Base-by-base conservation (phyloP, 1,140 invertebrate genomes). In the Leptinotarsa lineolata region DNA sequence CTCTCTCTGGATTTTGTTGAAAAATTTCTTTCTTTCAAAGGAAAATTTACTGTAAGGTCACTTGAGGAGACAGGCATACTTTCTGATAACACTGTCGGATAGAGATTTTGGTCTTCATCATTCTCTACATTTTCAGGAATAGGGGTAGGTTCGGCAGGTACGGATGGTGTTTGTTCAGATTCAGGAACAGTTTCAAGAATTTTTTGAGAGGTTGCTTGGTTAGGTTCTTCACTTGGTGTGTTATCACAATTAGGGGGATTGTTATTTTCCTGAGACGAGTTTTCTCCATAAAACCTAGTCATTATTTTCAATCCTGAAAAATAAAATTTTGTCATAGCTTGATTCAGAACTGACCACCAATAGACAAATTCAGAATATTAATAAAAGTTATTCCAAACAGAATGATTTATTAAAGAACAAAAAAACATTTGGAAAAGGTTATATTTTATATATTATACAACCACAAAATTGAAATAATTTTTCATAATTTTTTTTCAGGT, bases 261-360 rank as follows among this genome's bases (percentile, higher is more conserved):
- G 30, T 63, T 63, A 15, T 20, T 22, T 39, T 63, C 44, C 69
- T 71, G 69, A 65, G 44, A 58, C n/a, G 66, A 66, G n/a, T 60
- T 72, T 67, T 68, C 73, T 16, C 60, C 75, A 24, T 78, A 72
- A 59, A 72, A 78, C 18, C 80, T 75, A 4, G 81, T 83, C 72
- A 82, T 74, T 54, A 83, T 82, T 73, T 81, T 79, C 22, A 83
- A 69, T 15, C 81, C 78, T 59, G 24, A 30, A 70, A 70, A 21
- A 44, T 16, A 63, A 18, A 16, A 54, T 13, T 54, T 54, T 30
- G 30, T 39, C 30, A 39, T 39, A 11, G 30, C 8, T 39, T 11
- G 8, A 39, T 39, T 39, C 0, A 39, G 30, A 39, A 39, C 30
- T 39, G 8, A 39, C 8, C 30, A 39, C 8, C 8, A 11, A 39